Evolutionary conservation across 2,888 invertebrate genomes (phyloP).

Genomic region (Entomobrya proxima): DNA sequence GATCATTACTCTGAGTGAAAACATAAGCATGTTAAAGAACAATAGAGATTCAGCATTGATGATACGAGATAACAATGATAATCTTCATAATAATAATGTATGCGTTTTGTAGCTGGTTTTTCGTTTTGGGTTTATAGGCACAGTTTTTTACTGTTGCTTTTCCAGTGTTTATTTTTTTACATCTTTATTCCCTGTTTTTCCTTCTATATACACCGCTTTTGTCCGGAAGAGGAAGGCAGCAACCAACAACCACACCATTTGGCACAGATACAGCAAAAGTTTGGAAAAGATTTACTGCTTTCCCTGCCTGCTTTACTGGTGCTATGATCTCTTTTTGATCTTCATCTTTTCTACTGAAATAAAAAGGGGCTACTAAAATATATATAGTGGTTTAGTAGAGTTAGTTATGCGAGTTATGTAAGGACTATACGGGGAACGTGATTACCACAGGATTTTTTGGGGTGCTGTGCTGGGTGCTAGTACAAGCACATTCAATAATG

Average conservation of each 20-base stretch:
- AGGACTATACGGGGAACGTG: too few relatives aligned
- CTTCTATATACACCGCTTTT: background rate
- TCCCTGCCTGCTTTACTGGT: too few relatives aligned
- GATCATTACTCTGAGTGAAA: too few relatives aligned
- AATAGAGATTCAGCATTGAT: too few relatives aligned
- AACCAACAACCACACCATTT: constrained; percentile 22
- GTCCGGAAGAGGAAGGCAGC: background rate
- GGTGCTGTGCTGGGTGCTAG: too few relatives aligned
- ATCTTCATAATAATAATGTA: background rate
- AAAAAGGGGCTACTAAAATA: background rate
- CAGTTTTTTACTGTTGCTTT: constrained; percentile 1
- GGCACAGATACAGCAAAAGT: constrained; percentile 15
- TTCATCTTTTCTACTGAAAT: background rate
- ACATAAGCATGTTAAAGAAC: too few relatives aligned
- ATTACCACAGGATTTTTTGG: too few relatives aligned
- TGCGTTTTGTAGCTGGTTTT: too few relatives aligned
- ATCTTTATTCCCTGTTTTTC: background rate
- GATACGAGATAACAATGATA: background rate
- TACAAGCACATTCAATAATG: too few relatives aligned
- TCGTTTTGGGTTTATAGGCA: too few relatives aligned
- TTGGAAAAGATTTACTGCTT: constrained; percentile 4
- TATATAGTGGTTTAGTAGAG: background rate
- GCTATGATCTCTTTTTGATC: constrained; percentile 7
- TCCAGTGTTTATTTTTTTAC: background rate
- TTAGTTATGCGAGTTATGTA: too few relatives aligned